Percentiles rank a stretch among this genome's conserved stretches.
Evolutionary conservation across 1,140 invertebrate genomes (phyloP).

Genomic region (Papilio aristodemus): DNA sequence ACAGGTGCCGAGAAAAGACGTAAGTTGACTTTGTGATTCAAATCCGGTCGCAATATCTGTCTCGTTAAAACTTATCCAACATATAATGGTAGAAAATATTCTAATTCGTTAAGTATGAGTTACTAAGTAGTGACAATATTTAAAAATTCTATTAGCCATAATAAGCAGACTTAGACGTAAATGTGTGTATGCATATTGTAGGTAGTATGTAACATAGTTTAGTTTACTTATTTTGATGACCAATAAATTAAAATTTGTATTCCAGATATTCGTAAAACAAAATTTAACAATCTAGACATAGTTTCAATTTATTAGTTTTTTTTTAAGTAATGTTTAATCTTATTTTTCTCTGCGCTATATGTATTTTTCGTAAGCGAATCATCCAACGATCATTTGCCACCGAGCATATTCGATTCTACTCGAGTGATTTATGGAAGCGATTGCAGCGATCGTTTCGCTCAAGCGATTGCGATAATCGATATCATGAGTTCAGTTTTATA

Average conservation of each 20-base stretch:
- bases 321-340: conserved; percentile 6
- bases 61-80: background rate
- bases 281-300: too few relatives aligned
- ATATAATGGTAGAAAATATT: background rate
- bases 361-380: conserved; percentile 28
- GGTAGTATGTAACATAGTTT: too few relatives aligned
- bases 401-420: conserved; percentile 58
- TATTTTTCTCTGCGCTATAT: background rate
- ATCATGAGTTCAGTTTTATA: conserved; percentile 61
- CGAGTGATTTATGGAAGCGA: conserved; percentile 66
- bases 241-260: too few relatives aligned
- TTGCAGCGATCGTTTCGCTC: conserved; percentile 54
- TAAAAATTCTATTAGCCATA: too few relatives aligned
- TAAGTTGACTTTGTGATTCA: conserved; percentile 25
- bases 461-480: conserved; percentile 65
- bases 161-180: too few relatives aligned
- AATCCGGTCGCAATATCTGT: conserved; percentile 4
- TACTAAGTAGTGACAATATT: too few relatives aligned
- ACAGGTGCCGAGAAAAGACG: conserved; percentile 29
- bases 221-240: too few relatives aligned
- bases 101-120: too few relatives aligned
- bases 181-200: too few relatives aligned
- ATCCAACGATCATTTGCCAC: conserved; percentile 28
- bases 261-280: too few relatives aligned
- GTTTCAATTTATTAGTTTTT: background rate